These are phyloP conservation scores for Aspidapion aeneum DNA, from an alignment of 2,888 invertebrate species.

Conservation along the genomic window DNA sequence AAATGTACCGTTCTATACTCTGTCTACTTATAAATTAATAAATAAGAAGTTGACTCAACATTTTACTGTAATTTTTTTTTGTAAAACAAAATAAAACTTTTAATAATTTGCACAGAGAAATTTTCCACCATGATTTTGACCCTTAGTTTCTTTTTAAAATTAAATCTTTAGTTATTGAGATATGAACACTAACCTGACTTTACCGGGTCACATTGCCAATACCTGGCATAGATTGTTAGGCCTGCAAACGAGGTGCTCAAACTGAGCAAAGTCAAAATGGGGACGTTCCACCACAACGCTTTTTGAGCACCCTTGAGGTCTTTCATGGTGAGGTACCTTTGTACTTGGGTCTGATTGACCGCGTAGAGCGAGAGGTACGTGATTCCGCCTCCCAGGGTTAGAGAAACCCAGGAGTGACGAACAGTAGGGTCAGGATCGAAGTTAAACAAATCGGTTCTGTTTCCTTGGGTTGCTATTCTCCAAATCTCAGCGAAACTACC, in stretches of 20 bases:
- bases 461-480: constrained; percentile 63
- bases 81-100: no score
- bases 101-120: no score
- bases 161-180: neutral
- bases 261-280: constrained; percentile 71
- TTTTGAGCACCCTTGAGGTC: constrained; percentile 65
- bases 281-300: constrained; percentile 79
- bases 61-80: no score
- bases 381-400: constrained; percentile 75
- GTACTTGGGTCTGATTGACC: constrained; percentile 84
- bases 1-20: no score
- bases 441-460: constrained; percentile 66
- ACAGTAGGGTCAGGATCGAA: constrained; percentile 75
- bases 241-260: constrained; percentile 68
- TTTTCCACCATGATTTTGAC: no score
- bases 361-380: constrained; percentile 81
- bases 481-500: constrained; percentile 72
- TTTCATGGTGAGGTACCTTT: constrained; percentile 67
- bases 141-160: no score
- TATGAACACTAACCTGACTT: constrained; percentile 48
- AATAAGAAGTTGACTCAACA: no score
- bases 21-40: no score
- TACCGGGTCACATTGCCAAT: constrained; percentile 78
- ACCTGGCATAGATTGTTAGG: constrained; percentile 80
- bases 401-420: constrained; percentile 80